Evolutionary conservation across 2,797 vertebrate genomes (phyloP).

Genomic region (Cirrhinus molitorella): DNA sequence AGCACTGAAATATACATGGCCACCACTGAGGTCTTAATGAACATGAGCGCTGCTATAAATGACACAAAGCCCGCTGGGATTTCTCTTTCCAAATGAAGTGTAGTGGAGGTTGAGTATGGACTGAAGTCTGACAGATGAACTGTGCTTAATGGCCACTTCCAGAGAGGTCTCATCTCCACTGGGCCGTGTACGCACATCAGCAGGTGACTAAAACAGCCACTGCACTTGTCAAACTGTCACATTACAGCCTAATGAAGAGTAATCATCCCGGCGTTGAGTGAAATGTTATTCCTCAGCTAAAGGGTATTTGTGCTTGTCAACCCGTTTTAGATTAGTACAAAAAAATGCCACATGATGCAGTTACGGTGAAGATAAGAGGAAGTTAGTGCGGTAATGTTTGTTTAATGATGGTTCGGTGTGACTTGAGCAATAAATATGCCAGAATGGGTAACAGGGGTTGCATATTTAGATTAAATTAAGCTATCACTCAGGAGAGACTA

Average conservation of each 20-base stretch:
- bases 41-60: constrained; percentile 72
- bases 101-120: constrained; percentile 79
- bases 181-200: constrained; percentile 72
- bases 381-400: constrained; percentile 44
- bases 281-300: constrained; percentile 65
- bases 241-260: constrained; percentile 80
- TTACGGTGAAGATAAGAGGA: constrained; percentile 50
- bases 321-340: constrained; percentile 56
- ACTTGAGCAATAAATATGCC: constrained; percentile 22
- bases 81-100: constrained; percentile 81
- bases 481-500: neutral
- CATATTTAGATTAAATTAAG: neutral
- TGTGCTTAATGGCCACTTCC: constrained; percentile 73
- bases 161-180: constrained; percentile 77
- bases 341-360: constrained; percentile 51
- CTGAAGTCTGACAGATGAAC: constrained; percentile 78
- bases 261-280: constrained; percentile 67
- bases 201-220: constrained; percentile 75
- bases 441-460: neutral
- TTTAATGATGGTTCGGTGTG: constrained; percentile 32
- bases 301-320: constrained; percentile 63
- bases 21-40: constrained; percentile 80
- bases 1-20: constrained; percentile 55
- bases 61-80: constrained; percentile 80
- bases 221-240: constrained; percentile 80